Base-by-base conservation (phyloP, 2,113 vertebrate genomes). In the Spheniscus mendiculus region DNA sequence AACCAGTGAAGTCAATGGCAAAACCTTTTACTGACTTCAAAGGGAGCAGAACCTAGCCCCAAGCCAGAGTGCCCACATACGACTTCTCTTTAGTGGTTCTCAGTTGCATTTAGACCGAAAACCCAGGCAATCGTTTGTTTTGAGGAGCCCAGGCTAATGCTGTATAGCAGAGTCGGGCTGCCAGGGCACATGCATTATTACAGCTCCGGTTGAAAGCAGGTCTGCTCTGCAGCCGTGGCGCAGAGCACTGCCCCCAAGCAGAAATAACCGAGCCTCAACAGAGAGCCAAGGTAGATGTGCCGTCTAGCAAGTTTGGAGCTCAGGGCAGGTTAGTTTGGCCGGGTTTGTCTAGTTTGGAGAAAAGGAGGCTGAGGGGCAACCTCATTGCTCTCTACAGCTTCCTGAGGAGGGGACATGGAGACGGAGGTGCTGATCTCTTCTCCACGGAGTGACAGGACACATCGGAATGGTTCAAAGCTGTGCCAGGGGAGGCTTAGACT, bases 1-100 rank as follows among this genome's bases (percentile, higher is more conserved):
- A 77, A 17, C 44, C 47, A 70, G 11, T 22, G 38, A 86, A 96
- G 73, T 83, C 52, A 87, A 62, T 40, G 58, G 69, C 25, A 93
- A 97, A 94, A 90, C 49, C 69, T 87, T 78, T 92, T 87, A 82
- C 27, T 42, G 62, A 52, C 69, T 93, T 95, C 83, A 89, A 92
- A 94, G 40, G 72, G n/a, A 73, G 47, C 34, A 83, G 66, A 92
- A 83, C 40, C 45, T 50, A 83, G 22, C 40, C 70, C 34, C 30
- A 23, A 47, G 50, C 58, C 34, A 73, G 40, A 72, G 56, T 44
- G 69, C 61, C 55, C 65, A 86, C 72, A 55, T 55, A 40, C 0
- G 0, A 26, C n/a, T 67, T 83, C 65, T 67, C 56, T 87, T 73
- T 17, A 73, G 53, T 65, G 65, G 56, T 52, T 83, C 66, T 74